These are phyloP conservation scores for Dione vanillae DNA, from an alignment of 2,888 invertebrate genomes.

Conservation along the genomic window DNA sequence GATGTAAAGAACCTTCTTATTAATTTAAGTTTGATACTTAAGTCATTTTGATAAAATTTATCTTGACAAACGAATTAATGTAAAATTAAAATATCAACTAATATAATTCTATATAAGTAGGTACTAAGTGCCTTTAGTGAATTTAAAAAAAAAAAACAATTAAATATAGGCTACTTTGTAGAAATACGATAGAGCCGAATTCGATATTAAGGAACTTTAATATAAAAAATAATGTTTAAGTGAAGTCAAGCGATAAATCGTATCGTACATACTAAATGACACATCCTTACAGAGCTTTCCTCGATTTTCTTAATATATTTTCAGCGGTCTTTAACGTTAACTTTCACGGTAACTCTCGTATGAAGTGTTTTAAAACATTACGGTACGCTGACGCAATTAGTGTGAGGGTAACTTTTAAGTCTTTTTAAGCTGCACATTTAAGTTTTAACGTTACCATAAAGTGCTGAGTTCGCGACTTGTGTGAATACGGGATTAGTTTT, in stretches of 20 bases:
- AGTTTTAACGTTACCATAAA: slow-evolving; percentile 53
- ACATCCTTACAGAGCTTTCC: slow-evolving; percentile 53
- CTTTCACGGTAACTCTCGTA: slow-evolving; percentile 63
- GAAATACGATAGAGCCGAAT: no score
- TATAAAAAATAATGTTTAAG: no score
- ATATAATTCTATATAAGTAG: no score
- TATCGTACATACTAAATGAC: slow-evolving; percentile 29
- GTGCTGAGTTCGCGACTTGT: slow-evolving; percentile 50
- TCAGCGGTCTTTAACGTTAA: slow-evolving; percentile 61
- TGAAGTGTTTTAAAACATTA: slow-evolving; percentile 76
- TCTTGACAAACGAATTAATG: no score
- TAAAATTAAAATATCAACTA: no score
- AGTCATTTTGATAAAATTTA: no score
- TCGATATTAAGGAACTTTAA: no score
- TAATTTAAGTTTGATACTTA: no score
- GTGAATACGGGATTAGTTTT: slow-evolving; percentile 49
- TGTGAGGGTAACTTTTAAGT: slow-evolving; percentile 56
- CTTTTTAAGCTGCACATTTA: slow-evolving; percentile 37
- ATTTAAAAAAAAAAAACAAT: not conserved
- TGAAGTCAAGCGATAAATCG: slow-evolving; percentile 9
- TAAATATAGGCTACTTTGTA: no score
- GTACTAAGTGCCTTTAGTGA: no score
- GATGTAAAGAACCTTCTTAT: no score
- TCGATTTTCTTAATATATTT: slow-evolving; percentile 62
- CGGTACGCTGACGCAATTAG: slow-evolving; percentile 68